Evolutionary conservation across 2,888 invertebrate genomes (phyloP), one percentile per base, ranked within the genome.

Genomic region (Auanema sp.): DNA sequence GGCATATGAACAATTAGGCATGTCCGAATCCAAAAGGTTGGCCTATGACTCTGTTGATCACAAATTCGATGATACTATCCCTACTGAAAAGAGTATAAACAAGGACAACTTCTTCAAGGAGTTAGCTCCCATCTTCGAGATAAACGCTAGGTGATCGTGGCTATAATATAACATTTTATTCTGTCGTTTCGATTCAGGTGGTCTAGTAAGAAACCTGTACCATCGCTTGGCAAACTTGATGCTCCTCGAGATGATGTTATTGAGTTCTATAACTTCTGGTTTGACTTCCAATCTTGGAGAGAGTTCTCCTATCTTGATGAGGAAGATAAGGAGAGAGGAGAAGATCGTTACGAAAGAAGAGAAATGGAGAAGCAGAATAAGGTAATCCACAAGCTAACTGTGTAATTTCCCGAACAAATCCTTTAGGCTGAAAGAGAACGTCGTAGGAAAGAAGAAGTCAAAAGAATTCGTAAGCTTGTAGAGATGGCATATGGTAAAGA

Each of bases 291-390:
- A 75, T 96, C 97, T 0, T 99, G 98, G 98, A 89, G 98, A 68
- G 98, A 99, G 84, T 99, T 74, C 56, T 97, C 97, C 1, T 99
- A 98, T 84, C 87, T 95, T 75, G 98, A 99, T 84, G 96, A 97
- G 86, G 97, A 98, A 84, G 97, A 97, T 83, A 97, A 97, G 84
- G 95, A 97, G 83, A 92, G 92, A 81, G 97, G 96, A 1, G 92
- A 94, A 84, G 95, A 88, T 85, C 89, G 97, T 1, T 96, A 96
- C 79, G 96, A 96, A 86, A 88, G 98, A 52, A 89, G 93, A 69
- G 97, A 94, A 91, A 97, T 99, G 83, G 98, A 99, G 84, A 97
- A 95, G 85, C 92, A 94, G 85, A 99, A 99, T 85, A 95, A 93
- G 87, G 79, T 78, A 42, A 12, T 47, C 24, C 11, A 54, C 11